Conservation (phyloP, 2,797 vertebrate genomes). For the Rhinophrynus dorsalis region DNA sequence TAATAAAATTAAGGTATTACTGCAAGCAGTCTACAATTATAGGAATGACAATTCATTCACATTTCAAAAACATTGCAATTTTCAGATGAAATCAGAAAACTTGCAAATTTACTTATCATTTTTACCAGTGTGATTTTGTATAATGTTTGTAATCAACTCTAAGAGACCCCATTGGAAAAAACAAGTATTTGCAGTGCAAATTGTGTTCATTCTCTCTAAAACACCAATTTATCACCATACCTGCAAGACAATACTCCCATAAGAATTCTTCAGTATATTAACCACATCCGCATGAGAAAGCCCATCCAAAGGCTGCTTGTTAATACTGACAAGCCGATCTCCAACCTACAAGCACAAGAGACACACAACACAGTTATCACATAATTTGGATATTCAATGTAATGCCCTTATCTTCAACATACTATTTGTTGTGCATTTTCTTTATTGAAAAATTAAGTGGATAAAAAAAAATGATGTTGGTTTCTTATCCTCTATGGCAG, state of each 20-base stretch:
- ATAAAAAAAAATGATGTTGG: no score
- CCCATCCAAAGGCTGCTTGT: slow-evolving; percentile 82
- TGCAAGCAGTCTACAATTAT: neutral
- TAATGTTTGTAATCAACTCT: slow-evolving; percentile 58
- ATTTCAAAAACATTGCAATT: slow-evolving; percentile 53
- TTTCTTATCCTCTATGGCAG: no score
- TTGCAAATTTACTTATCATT: slow-evolving; percentile 61
- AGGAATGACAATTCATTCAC: slow-evolving; percentile 43
- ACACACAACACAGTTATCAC: slow-evolving; percentile 61
- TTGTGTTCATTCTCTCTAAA: slow-evolving; percentile 53
- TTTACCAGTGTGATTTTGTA: slow-evolving; percentile 63
- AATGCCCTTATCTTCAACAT: neutral
- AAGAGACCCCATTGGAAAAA: slow-evolving; percentile 61
- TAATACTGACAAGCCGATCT: slow-evolving; percentile 93
- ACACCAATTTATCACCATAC: slow-evolving; percentile 68
- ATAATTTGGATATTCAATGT: slow-evolving; percentile 55
- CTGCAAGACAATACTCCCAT: slow-evolving; percentile 85
- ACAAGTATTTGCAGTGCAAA: slow-evolving; percentile 58
- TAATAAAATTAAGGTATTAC: neutral
- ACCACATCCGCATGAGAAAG: slow-evolving; percentile 87
- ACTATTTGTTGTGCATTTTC: neutral
- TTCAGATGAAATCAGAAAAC: slow-evolving; percentile 52
- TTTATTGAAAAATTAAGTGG: neutral
- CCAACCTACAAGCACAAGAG: slow-evolving; percentile 81
- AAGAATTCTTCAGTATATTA: slow-evolving; percentile 88